phyloP scores from a whole-genome alignment of 2,888 invertebrate genomes.

The Agrochola lota region DNA sequence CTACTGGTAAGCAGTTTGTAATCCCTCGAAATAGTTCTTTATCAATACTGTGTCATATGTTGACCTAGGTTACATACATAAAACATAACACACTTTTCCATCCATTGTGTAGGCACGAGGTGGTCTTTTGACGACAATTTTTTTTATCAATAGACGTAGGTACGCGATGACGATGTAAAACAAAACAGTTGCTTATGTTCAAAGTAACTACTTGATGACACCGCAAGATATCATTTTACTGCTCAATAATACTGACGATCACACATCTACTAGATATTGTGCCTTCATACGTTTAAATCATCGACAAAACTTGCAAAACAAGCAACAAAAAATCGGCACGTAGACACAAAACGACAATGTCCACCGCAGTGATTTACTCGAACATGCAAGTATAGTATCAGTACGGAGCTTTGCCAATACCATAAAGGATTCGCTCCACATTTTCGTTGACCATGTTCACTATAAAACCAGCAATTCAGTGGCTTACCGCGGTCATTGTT shows the following conservation, averaged over 20 bases:
- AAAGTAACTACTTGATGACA: neutral
- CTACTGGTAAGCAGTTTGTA: neutral
- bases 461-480: conserved; percentile 65
- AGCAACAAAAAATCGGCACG: conserved; percentile 13
- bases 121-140: neutral
- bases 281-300: neutral
- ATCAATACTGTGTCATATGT: neutral
- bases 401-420: conserved; percentile 61
- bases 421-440: conserved; percentile 63
- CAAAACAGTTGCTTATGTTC: neutral
- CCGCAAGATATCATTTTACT: neutral
- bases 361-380: conserved; percentile 50
- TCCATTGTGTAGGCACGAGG: neutral
- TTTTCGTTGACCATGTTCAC: conserved; percentile 63
- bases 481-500: conserved; percentile 64
- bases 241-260: neutral
- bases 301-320: conserved; percentile 3
- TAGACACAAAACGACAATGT: conserved; percentile 43
- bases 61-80: neutral
- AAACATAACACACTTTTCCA: too few relatives aligned
- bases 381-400: conserved; percentile 55
- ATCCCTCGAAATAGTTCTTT: neutral
- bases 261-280: neutral
- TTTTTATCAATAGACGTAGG: neutral
- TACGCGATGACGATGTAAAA: neutral